These are phyloP conservation scores for Siniperca knerii DNA, from an alignment of 2,113 vertebrate genomes.

Conservation along the genomic window DNA sequence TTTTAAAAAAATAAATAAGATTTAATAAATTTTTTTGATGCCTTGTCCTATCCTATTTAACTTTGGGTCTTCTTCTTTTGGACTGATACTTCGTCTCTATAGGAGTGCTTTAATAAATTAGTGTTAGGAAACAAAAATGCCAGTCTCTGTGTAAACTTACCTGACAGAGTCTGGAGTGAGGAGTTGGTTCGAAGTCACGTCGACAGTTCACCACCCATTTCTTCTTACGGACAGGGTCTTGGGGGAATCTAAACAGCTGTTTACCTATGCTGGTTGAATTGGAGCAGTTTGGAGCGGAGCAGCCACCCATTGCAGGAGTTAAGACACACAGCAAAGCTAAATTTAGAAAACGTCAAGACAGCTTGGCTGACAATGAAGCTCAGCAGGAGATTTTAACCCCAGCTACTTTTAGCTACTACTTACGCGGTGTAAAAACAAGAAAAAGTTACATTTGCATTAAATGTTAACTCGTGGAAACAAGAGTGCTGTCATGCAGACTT, in stretches of 20 bases:
- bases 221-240: conserved; percentile 84
- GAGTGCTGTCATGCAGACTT: fast-evolving
- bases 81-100: background rate
- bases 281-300: conserved; percentile 87
- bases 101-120: background rate
- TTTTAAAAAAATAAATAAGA: background rate
- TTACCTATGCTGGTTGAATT: conserved; percentile 87
- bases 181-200: conserved; percentile 85
- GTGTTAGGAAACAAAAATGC: background rate
- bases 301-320: conserved; percentile 82
- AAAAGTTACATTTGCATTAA: conserved; percentile 6
- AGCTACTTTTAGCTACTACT: conserved; percentile 34
- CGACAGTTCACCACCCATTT: conserved; percentile 87
- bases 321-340: conserved; percentile 4
- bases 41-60: background rate
- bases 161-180: conserved; percentile 87
- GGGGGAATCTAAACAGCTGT: conserved; percentile 87
- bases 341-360: conserved; percentile 17
- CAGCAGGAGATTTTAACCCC: conserved; percentile 18
- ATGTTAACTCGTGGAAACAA: conserved; percentile 15
- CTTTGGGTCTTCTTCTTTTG: background rate
- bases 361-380: conserved; percentile 29
- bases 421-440: background rate
- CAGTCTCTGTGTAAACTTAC: conserved; percentile 54
- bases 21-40: background rate